Base-by-base conservation (phyloP, 1,140 invertebrate genomes). In the Drosophila tani region DNA sequence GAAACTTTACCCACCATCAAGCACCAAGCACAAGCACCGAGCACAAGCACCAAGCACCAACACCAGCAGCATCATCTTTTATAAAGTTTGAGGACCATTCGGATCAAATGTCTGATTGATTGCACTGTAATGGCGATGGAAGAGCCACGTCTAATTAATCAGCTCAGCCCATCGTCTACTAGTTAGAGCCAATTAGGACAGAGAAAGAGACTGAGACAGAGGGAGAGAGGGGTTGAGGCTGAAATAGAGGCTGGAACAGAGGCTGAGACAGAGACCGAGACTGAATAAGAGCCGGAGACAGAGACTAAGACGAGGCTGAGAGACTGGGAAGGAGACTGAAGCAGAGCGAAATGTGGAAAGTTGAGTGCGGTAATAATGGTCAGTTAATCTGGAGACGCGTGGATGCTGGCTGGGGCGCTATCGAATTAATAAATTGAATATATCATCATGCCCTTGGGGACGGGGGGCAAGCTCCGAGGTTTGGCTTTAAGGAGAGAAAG, bases 341-440 rank as follows among this genome's bases (percentile, higher is more conserved):
- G 8, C 17, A 4, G 0, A 41, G 5, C 19, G 24, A 56, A 56
- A 40, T 40, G 53, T 15, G 53, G 53, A 56, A 56, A 56, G 53
- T 56, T 56, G 53, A 56, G 53, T 56, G 53, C 53, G 53, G 38
- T 56, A 56, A 56, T 56, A 56, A 56, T 56, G 35, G 53, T 56
- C 53, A 56, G 35, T 56, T 56, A 56, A 56, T 56, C 53, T 56
- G 35, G 14, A 40, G 53, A 56, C 35, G 53, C 53, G 53, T 56
- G 19, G 35, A 5, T 24, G 53, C 51, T 55, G 50, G 27, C 29
- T 12, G 51, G 19, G 53, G 14, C 29, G 29, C 32, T 46, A 32
- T 32, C 43, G 43, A 62, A 62, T 67, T 67, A 67, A 67, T 67
- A 64, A 67, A 67, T 67, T 67, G 29, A 64, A 64, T 66, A 66